Base-by-base conservation (phyloP, 2,888 invertebrate genomes). In the Drosophila pegasa region DNA sequence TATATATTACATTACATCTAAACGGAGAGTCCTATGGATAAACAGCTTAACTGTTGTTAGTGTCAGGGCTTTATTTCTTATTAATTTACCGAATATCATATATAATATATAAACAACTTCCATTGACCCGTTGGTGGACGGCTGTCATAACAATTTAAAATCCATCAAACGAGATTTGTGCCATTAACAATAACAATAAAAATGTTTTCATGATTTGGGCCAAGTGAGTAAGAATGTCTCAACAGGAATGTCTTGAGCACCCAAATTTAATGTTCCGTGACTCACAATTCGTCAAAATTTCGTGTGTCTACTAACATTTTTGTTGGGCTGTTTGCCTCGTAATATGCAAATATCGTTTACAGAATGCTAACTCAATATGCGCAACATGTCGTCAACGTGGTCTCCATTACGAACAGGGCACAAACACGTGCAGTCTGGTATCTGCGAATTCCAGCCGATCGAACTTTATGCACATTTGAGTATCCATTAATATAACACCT, bases 131-230 rank as follows among this genome's bases (percentile, higher is more conserved):
- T 29, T 56, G 55, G 18, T 35, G 2, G 59, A 58, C 64, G 60
- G 62, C 69, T 69, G 70, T 71, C 79, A 74, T 58, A 75, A 66
- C 62, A 68, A 72, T 80, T 80, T 71, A 72, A 77, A 77, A 80
- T 47, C 66, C 50, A 22, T 50, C 50, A 50, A 22, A 0, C 10
- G 25, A 38, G 43, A 67, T 59, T 50, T 65, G 61, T 35, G 55
- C 35, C 65, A 65, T 65, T 63, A 66, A 51, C 60, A 64, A 65
- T 48, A 54, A 78, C 51, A 45, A 70, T 61, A 50, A 70, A 67
- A 60, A 62, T 59, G 51, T 43, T 52, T 57, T 38, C 75, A 66
- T 63, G 58, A 75, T 61, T 70, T 75, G 79, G 71, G 62, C 58
- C 71, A 77, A 33, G 71, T 77, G 77, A 78, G 78, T 67, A 77